Evolutionary conservation across 2,113 vertebrate species (phyloP).

Genomic region (Catharus minimus): DNA sequence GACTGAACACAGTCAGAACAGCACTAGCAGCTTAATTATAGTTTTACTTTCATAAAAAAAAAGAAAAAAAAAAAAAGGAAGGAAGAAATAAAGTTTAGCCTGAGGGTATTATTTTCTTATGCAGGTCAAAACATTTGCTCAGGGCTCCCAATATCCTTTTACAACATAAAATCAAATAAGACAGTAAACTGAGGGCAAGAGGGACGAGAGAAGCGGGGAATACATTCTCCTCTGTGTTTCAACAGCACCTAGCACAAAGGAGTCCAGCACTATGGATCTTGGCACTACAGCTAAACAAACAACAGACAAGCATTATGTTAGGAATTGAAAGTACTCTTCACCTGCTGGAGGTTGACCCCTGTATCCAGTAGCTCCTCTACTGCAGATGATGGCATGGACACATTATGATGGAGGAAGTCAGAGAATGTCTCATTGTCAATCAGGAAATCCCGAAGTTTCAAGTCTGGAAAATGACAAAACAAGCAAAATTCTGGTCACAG

Average conservation of each 20-base stretch:
- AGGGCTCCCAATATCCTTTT: background rate
- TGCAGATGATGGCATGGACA: constrained; percentile 73
- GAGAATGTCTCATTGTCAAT: constrained; percentile 87
- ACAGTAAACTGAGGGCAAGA: background rate
- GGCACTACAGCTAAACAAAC: background rate
- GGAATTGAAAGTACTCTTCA: constrained; percentile 44
- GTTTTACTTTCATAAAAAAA: background rate
- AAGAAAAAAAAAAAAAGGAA: background rate
- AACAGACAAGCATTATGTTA: background rate
- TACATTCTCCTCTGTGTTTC: background rate
- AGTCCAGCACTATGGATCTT: background rate
- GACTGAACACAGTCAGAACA: background rate
- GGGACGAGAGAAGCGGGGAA: background rate
- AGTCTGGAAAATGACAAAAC: constrained; percentile 70
- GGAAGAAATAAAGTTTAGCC: background rate
- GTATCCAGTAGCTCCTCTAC: constrained; percentile 79
- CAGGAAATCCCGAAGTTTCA: constrained; percentile 91
- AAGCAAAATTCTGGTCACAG: constrained; percentile 8
- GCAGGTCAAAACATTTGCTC: background rate
- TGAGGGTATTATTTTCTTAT: background rate
- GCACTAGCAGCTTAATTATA: background rate
- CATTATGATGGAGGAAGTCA: constrained; percentile 81
- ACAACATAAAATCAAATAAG: background rate
- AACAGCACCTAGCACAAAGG: background rate
- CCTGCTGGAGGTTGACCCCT: constrained; percentile 82